Evolutionary conservation across 1,140 invertebrate genomes (phyloP).

Genomic region (Diabrotica undecimpunctata): DNA sequence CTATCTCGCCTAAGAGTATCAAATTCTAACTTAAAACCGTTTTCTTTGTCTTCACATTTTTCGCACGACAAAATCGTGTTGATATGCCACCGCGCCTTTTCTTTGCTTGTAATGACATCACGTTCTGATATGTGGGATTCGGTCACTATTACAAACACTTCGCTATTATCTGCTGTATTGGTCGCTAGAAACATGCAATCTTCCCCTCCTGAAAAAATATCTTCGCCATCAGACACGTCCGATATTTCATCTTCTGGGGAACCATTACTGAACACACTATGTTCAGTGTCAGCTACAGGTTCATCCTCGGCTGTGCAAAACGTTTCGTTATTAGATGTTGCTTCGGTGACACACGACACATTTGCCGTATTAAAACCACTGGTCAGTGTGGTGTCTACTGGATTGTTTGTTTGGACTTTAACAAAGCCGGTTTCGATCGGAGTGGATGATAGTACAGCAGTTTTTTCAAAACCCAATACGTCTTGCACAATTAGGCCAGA

Average conservation of each 20-base stretch:
- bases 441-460: slow-evolving; percentile 26
- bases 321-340: background rate
- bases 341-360: background rate
- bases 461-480: slow-evolving; percentile 52
- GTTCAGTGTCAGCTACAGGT: background rate
- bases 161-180: slow-evolving; percentile 36
- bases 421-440: slow-evolving; percentile 30
- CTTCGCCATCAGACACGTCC: slow-evolving; percentile 24
- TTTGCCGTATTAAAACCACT: background rate
- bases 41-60: slow-evolving; percentile 47
- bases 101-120: slow-evolving; percentile 50
- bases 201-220: slow-evolving; percentile 34
- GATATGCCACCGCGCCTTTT: slow-evolving; percentile 56
- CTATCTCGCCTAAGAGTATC: slow-evolving; percentile 57
- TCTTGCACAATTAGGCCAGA: slow-evolving; percentile 54
- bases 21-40: slow-evolving; percentile 56
- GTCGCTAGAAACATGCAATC: slow-evolving; percentile 49
- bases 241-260: slow-evolving; percentile 20
- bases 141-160: slow-evolving; percentile 34
- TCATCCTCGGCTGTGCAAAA: slow-evolving; percentile 23
- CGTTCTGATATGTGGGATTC: slow-evolving; percentile 50
- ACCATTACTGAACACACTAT: slow-evolving; percentile 10
- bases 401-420: background rate
- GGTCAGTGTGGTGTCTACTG: slow-evolving; percentile 4
- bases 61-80: slow-evolving; percentile 56